Conservation (phyloP, 2,888 invertebrate genomes). For the Drosophila paracracens region DNA sequence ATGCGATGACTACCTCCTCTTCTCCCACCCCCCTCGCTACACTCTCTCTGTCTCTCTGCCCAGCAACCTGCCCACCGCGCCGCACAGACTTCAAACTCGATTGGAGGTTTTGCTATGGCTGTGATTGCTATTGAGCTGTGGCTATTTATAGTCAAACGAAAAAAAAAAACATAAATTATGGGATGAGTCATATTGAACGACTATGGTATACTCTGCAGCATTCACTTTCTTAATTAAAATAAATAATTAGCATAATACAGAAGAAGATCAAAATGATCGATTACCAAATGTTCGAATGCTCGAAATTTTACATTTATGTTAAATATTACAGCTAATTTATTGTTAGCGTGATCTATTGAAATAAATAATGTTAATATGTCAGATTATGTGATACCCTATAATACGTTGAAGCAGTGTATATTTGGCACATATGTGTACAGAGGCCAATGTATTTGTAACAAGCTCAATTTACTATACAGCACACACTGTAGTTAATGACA, state of each 20-base stretch:
- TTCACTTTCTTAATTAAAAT: neutral
- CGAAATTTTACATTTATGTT: neutral
- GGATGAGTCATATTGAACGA: neutral
- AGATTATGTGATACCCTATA: neutral
- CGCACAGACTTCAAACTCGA: constrained; percentile 32
- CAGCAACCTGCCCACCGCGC: neutral
- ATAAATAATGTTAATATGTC: neutral
- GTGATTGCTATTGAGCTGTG: constrained; percentile 53
- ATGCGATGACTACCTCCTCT: neutral
- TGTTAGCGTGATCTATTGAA: neutral
- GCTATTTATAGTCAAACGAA: constrained; percentile 48
- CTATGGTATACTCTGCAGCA: neutral
- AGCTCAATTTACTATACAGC: neutral
- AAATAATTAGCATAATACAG: neutral
- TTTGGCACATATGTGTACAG: accelerated
- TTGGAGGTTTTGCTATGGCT: constrained; percentile 42
- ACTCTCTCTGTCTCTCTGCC: neutral
- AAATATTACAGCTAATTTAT: neutral
- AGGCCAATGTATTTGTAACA: neutral
- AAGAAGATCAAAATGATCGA: neutral
- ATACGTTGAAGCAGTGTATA: neutral
- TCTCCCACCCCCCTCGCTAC: neutral
- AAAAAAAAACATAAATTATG: neutral
- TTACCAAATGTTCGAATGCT: neutral
- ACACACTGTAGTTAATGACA: neutral